Percentiles rank a stretch among this genome's conserved stretches.
Evolutionary conservation across 2,888 invertebrate species (phyloP).

Genomic region (Pseudanteris insignis): DNA sequence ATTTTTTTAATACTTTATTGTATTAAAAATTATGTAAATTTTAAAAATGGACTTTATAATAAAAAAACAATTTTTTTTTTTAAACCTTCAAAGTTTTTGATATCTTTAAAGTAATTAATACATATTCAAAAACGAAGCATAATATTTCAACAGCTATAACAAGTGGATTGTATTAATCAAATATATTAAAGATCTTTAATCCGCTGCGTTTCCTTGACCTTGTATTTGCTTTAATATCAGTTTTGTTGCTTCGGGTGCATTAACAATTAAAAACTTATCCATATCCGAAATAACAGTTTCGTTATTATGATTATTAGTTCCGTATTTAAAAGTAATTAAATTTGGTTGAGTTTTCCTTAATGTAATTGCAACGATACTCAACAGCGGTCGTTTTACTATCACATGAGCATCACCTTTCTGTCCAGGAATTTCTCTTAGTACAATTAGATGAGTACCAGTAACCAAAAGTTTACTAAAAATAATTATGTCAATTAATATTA

Average conservation of each 20-base stretch:
- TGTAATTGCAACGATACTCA: conserved; percentile 95
- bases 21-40: too few relatives aligned
- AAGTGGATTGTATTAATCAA: conserved; percentile 17
- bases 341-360: conserved; percentile 95
- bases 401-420: conserved; percentile 84
- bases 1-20: too few relatives aligned
- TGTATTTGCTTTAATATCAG: conserved; percentile 89
- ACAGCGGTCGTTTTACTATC: conserved; percentile 85
- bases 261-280: conserved; percentile 92
- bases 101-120: too few relatives aligned
- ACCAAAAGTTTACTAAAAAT: conserved; percentile 81
- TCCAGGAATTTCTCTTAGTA: conserved; percentile 81
- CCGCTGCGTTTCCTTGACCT: conserved; percentile 68
- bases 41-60: too few relatives aligned
- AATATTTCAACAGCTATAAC: conserved; percentile 28
- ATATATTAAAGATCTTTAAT: conserved; percentile 51
- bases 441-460: conserved; percentile 85
- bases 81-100: too few relatives aligned
- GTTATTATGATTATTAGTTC: conserved; percentile 78
- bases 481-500: too few relatives aligned
- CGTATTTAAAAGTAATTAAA: conserved; percentile 96
- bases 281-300: conserved; percentile 86
- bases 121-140: too few relatives aligned
- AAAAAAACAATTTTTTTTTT: too few relatives aligned
- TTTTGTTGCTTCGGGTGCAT: conserved; percentile 89